Percentiles rank a stretch among this genome's conserved stretches.
These are phyloP conservation scores for Sphenodon punctatus DNA, from an alignment of 2,797 vertebrate species.

Conservation along the genomic window DNA sequence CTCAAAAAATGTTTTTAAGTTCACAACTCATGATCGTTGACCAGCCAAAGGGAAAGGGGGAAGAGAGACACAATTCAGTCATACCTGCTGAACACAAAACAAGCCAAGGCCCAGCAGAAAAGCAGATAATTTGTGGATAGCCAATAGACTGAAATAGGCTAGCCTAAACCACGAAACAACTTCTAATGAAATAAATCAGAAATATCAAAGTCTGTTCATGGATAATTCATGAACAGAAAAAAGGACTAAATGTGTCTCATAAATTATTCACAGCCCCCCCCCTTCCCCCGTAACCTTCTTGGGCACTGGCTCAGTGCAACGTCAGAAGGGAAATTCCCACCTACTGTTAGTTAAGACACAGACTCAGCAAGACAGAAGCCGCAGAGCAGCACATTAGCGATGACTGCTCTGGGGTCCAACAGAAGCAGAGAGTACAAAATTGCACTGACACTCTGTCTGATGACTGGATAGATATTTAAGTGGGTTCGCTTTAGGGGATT, in stretches of 20 bases:
- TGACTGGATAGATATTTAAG: not conserved
- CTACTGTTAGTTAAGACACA: not conserved
- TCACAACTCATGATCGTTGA: too few species aligned
- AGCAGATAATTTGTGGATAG: not conserved
- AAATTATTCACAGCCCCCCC: too few species aligned
- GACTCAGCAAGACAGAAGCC: not conserved
- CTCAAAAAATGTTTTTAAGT: too few species aligned
- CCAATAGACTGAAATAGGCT: not conserved
- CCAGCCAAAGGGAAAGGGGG: too few species aligned
- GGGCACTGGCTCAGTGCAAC: not conserved
- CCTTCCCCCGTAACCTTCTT: too few species aligned
- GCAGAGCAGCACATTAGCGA: not conserved
- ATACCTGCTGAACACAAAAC: fast-evolving
- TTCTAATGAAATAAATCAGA: not conserved
- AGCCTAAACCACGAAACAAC: not conserved
- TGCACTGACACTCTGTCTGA: not conserved
- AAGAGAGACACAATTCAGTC: not conserved
- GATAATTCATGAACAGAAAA: not conserved
- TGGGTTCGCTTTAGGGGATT: not conserved
- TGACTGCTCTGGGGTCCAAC: not conserved
- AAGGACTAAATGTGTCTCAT: not conserved
- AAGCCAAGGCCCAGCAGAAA: not conserved
- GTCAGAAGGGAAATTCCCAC: not conserved
- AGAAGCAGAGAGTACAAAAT: not conserved
- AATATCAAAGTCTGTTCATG: not conserved